A percentile compares a stretch with the other conserved stretches of the same genome.
Conservation (phyloP, 2,888 invertebrate genomes). For the Schizaphis graminum region DNA sequence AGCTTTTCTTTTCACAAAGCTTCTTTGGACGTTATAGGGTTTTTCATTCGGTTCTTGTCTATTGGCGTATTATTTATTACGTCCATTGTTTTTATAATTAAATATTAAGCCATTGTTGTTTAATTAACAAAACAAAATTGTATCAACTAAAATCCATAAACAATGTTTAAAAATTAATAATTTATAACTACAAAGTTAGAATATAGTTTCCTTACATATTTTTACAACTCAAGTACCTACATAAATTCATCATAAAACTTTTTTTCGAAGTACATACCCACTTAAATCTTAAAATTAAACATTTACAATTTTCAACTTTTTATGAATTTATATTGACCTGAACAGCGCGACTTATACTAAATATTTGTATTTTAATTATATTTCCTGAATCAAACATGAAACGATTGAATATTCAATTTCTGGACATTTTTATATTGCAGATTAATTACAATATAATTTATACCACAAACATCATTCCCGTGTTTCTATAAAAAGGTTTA, state of each 20-base stretch:
- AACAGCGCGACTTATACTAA: background rate
- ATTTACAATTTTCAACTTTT: background rate
- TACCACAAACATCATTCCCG: background rate
- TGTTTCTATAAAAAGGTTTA: background rate
- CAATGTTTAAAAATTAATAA: slow-evolving; percentile 20
- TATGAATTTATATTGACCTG: background rate
- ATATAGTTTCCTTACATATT: background rate
- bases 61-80: slow-evolving; percentile 44
- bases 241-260: background rate
- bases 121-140: slow-evolving; percentile 14
- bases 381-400: background rate
- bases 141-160: slow-evolving; percentile 17
- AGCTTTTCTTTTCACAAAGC: slow-evolving; percentile 22
- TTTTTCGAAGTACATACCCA: background rate
- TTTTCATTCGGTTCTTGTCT: slow-evolving; percentile 11
- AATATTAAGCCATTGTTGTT: slow-evolving; percentile 24
- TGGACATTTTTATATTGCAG: background rate
- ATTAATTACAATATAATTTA: background rate
- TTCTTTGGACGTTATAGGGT: slow-evolving; percentile 4
- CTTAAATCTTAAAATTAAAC: background rate
- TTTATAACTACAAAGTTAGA: background rate
- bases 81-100: slow-evolving; percentile 46
- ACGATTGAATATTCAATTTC: background rate
- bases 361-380: background rate
- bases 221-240: background rate